Base-by-base conservation (phyloP, 30 jellyfish, hydroid and myxozoan genomes). In the Aurelia aurita complex sp. Pacific region DNA sequence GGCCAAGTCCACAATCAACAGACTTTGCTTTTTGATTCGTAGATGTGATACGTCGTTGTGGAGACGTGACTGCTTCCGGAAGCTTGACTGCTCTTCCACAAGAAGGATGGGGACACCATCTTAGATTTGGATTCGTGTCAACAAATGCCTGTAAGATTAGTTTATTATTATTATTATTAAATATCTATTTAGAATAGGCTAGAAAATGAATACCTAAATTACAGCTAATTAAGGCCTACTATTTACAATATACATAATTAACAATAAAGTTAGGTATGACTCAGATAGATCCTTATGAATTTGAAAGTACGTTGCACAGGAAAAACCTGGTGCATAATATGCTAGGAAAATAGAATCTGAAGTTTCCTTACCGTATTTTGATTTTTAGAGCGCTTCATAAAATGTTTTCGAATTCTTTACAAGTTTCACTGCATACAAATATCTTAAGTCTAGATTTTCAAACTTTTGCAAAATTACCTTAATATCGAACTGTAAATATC, bases 31-130 rank as follows among this genome's bases (percentile, higher is more conserved):
- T 73, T 7, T 40, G 16, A 68, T 38, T 81, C 42, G 83, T 16
- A 2, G 83, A 54, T 33, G 85, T 5, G 12, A 13, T 55, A 36
- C 46, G 73, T n/a, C 92, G 16, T 52, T 66, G 79, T 11, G 84
- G 54, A 50, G 88, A 38, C 4, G 88, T 17, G 8, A 34, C 53
- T 14, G 52, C 54, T n/a, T 64, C 78, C 2, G 95, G 87, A 33
- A 87, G 68, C 77, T 77, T 87, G 16, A 87, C 85, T 5, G 96
- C 96, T 12, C 78, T 83, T 2, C 88, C 87, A 35, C 96, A 87
- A 29, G 77, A 76, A 18, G 90, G 91, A 62, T 77, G 83, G 12
- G 96, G 96, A 40, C 96, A 87, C 96, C 96, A 87, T 77, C 88
- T 71, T 33, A 77, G 65, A 62, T 78, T 71, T 23, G 96, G 96